Evolutionary conservation across 2,113 vertebrate species (phyloP), one percentile per base, ranked within the genome.

Genomic region (Ramphastos sulfuratus): DNA sequence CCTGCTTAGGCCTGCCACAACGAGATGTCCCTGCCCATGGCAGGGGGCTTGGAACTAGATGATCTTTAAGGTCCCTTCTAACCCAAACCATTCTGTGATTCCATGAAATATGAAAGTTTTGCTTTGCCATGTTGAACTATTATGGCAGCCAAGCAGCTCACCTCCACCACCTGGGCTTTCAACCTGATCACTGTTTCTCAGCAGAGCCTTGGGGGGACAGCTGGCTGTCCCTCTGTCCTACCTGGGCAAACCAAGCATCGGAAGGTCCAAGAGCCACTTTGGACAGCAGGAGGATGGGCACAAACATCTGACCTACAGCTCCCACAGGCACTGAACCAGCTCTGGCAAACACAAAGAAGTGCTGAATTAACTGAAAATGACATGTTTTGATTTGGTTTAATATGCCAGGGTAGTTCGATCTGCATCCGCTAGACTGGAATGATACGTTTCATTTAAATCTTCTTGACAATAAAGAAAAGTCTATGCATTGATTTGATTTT

Each of bases 311-410:
- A 67, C 16, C 60, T 8, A 11, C 11, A 37, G 20, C 31, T 87
- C 82, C 89, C 50, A 60, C 37, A n/a, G 72, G 56, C 24, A 3
- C 64, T 17, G 67, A 50, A 66, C 52, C 42, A 44, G 82, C 79
- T 15, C 75, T 58, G 72, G 42, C 27, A 82, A 80, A 25, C 64
- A 59, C n/a, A 64, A 52, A 71, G 75, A 21, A 60, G 89, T 3
- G 17, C 0, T 13, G 84, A 85, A 85, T 85, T 91, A 56, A 54
- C 75, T 56, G 61, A 42, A 85, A 96, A 93, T 61, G 13, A 55
- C 54, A 33, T 73, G 65, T 67, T 93, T 91, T 92, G 60, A 71
- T 94, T 94, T 37, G 82, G 58, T 9, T 93, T 85, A 73, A 67
- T 85, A 46, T 21, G 72, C 78, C 37, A 30, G 85, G 75, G 14